Evolutionary conservation across 2,113 vertebrate species (phyloP), one percentile per base, ranked within the genome.

Genomic region (Chaetodon trifascialis): DNA sequence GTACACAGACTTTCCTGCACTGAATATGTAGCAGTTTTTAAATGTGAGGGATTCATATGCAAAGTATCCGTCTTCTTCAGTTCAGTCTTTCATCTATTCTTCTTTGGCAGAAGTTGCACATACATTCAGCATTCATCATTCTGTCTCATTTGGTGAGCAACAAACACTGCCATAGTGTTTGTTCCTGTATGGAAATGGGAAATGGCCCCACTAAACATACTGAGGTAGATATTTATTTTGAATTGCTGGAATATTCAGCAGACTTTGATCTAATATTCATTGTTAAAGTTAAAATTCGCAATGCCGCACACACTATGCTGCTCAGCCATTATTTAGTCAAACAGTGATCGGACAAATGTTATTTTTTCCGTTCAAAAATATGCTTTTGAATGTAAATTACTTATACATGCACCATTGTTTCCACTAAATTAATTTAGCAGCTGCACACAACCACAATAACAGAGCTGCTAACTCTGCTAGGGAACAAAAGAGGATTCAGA

Each of bases 371-470:
- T 30, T 76, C 30, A 64, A 49, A 88, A 59, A 75, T 25, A 12
- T 65, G 42, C 51, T 56, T 82, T 75, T 36, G 2, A 73, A 73
- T 71, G 15, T 73, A 81, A 67, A 84, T 73, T 17, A 73, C 59
- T 87, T 79, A 66, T 54, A 64, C 54, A 67, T 66, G 19, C 74
- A 19, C 25, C 47, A 40, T 66, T 79, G 59, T 87, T 86, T 67
- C 70, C 23, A 8, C 52, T 73, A 79, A 73, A 86, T 86, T 63
- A 76, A 84, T 86, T 88, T 70, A 80, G 54, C 88, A 77, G 65
- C 70, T 68, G 75, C 62, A 73, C 47, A 59, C 46, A 7, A 40
- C 40, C 38, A 17, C n/a, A 46, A 69, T 15, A 76, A 55, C 30
- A 44, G 54, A 73, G 63, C 25, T 40, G 30, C 67, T 69, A 55